Conservation (phyloP, 2,113 vertebrate genomes). For the Cavia porcellus region DNA sequence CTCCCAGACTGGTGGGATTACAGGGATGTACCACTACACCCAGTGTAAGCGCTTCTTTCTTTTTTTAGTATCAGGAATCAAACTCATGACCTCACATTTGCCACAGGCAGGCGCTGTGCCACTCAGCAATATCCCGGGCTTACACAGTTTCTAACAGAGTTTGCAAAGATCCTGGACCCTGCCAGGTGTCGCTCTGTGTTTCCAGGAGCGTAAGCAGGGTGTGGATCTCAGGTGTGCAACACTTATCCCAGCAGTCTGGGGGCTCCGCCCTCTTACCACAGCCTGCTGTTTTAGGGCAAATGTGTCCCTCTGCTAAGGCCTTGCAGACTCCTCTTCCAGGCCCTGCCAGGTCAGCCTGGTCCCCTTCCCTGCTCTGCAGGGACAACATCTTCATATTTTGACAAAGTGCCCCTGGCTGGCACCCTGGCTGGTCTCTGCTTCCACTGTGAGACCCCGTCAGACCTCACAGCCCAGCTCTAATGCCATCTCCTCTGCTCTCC, state of each 20-base stretch:
- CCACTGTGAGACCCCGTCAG: not conserved
- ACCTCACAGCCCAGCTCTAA: not conserved
- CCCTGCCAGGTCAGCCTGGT: rapidly evolving
- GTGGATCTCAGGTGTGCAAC: not conserved
- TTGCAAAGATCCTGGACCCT: not conserved
- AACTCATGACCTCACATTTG: no score
- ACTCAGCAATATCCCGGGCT: not conserved
- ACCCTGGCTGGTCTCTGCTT: not conserved
- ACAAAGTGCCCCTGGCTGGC: not conserved
- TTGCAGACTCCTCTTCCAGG: no score
- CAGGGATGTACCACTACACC: not conserved
- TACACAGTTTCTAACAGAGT: not conserved
- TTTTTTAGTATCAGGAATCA: no score
- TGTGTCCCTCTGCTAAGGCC: not conserved
- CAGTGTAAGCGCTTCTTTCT: not conserved
- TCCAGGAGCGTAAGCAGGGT: not conserved
- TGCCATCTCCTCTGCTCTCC: no score
- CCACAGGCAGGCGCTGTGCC: no score
- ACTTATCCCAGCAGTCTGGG: not conserved
- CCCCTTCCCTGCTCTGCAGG: not conserved
- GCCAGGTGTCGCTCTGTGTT: not conserved
- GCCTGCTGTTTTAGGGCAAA: not conserved
- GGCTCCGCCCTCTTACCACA: not conserved
- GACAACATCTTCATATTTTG: not conserved
- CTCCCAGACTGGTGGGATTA: not conserved